Evolutionary conservation across 2,113 vertebrate species (phyloP), one percentile per base, ranked within the genome.

Genomic region (Stigmatopora argus): DNA sequence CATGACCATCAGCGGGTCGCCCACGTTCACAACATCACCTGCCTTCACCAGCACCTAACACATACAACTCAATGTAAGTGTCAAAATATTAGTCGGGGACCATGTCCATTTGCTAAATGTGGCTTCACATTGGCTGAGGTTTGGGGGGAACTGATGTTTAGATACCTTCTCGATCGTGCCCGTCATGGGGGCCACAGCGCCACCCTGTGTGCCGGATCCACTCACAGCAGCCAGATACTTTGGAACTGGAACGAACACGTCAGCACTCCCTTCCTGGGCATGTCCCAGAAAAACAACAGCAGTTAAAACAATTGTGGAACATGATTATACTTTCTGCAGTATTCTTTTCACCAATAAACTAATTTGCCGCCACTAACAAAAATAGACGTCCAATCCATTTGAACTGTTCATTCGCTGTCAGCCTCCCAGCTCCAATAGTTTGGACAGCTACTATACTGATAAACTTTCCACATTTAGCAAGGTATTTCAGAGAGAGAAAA

Each of bases 131-230:
- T 17, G 9, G 38, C 38, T 4, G 38, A 41, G 7, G 2, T 41
- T 8, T 41, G 4, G 38, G 9, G 38, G 38, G 9, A 41, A 7
- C 38, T 41, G 9, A 41, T 41, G 38, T 41, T 41, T 41, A 60
- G 41, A 82, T 88, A 98, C 96, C 96, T 98, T 99, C 85, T 99
- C 97, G 64, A 99, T 92, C 38, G 95, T 98, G 74, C 97, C 97
- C 0, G 96, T 94, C 96, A 99, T 99, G 44, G 96, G 97, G 0
- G 97, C 97, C 51, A 95, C 68, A 0, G 95, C 85, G 14, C 92
- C 92, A 0, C 91, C 89, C 34, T 91, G 94, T 13, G 77, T 64
- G 35, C 82, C 92, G 1, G 83, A 78, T 2, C 89, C 86, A 55
- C 91, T 92, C 66, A 85, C 80, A 8, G 86, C 91, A 17, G 92